Evolutionary conservation across 2,888 invertebrate species (phyloP), one percentile per base, ranked within the genome.

Genomic region (Amiota minor): DNA sequence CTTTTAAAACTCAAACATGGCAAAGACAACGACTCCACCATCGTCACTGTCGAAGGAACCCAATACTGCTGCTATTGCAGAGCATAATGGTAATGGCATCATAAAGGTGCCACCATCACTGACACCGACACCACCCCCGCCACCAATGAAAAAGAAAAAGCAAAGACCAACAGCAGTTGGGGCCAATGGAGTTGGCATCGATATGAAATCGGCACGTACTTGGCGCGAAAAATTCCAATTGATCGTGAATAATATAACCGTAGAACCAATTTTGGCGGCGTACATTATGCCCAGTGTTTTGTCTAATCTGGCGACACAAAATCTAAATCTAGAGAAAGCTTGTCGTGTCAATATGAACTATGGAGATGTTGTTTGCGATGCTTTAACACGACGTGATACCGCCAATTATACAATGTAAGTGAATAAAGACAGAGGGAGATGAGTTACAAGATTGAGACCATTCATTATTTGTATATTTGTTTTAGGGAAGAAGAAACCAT

Each of bases 261-360:
- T 93, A 6, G 93, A 94, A 84, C 93, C 93, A 1, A 91, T 93
- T 75, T 84, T 93, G 67, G 91, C 92, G 1, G 92, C 92, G 72
- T 93, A 92, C 81, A 92, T 93, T 0, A 90, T 93, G 77, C 93
- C 93, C 2, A 93, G 93, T 72, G 93, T 93, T 8, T 87, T 93
- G 14, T 93, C 96, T 1, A 93, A 93, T 64, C 87, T 96, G 78
- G 96, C 96, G 20, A 95, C 95, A 59, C 96, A 96, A 89, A 96
- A 96, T 89, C 90, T 96, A 69, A 95, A 95, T 88, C 91, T 96
- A 85, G 96, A 96, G 88, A 96, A 96, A 89, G 96, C 96, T 0
- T 96, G 96, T 87, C 90, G 96, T 77, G 96, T 96, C 0, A 96
- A 96, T 88, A 91, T 96, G 82, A 91, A 90, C 10, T 95, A 94